phyloP scores from a whole-genome alignment of 2,888 invertebrate species.

The Serrognathus titanus region DNA sequence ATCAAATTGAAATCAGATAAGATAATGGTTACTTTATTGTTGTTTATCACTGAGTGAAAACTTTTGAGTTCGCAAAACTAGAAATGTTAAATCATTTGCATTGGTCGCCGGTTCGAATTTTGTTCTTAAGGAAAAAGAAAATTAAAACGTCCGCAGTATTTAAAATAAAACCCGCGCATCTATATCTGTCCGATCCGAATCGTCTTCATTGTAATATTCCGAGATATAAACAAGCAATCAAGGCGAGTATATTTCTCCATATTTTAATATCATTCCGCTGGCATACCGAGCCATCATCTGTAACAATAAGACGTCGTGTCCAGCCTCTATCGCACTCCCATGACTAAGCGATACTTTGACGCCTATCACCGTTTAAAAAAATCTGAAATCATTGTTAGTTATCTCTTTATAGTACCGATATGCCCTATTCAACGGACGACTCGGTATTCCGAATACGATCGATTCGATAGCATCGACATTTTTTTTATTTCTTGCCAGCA shows the following conservation, averaged over 20 bases:
- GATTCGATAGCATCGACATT: background rate
- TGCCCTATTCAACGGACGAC: constrained; percentile 24
- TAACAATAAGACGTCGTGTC: constrained; percentile 34
- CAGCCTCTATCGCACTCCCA: constrained; percentile 27
- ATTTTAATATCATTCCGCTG: constrained; percentile 29
- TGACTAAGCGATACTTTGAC: constrained; percentile 34
- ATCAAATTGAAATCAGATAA: too few relatives aligned
- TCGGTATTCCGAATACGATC: constrained; percentile 2
- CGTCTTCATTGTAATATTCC: background rate
- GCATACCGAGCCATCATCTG: constrained; percentile 28
- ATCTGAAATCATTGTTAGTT: constrained; percentile 37
- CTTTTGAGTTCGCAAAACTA: too few relatives aligned
- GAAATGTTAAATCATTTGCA: too few relatives aligned
- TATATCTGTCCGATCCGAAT: constrained; percentile 1
- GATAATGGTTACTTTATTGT: too few relatives aligned
- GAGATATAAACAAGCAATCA: constrained; percentile 20
- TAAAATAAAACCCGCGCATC: background rate
- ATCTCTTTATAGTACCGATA: constrained; percentile 38
- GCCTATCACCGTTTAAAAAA: constrained; percentile 36
- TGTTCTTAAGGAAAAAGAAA: too few relatives aligned
- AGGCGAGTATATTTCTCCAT: constrained; percentile 27
- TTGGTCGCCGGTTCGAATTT: too few relatives aligned
- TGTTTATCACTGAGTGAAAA: too few relatives aligned
- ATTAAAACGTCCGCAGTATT: too few relatives aligned
- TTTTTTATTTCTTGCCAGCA: background rate